Base-by-base conservation (phyloP, 1,140 invertebrate species). In the Drosophila punjabiensis region DNA sequence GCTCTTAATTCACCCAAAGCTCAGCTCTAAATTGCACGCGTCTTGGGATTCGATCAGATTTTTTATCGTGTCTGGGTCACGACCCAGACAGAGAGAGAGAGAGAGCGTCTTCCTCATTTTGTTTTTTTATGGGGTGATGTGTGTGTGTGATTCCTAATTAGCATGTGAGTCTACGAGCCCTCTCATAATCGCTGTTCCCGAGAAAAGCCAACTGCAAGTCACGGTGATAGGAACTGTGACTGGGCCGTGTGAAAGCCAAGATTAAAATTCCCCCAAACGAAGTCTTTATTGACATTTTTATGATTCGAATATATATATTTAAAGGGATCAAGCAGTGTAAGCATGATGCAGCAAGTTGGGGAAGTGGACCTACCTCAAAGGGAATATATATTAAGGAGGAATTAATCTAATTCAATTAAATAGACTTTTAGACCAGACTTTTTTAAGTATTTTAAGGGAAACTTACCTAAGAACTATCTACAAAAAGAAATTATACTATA, bases 1-100 rank as follows among this genome's bases (percentile, higher is more conserved):
- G 65, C 32, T 55, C 35, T 50, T 73, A 62, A 62, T 70, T 79
- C 24, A 45, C 43, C 68, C 11, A 32, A 63, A 70, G 65, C 52
- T 69, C 4, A 58, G 75, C 39, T 69, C 18, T 53, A 18, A 50
- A 45, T 67, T 30, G 52, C n/a, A 61, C 11, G 16, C 47, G 16
- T 62, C 53, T 74, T 73, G 50, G 50, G 30, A 52, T 73, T 61
- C 59, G 30, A 52, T 61, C 16, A 39, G 35, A 43, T 33, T 58
- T 32, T n/a, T 43, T 35, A 18, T 39, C 55, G 8, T 33, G 32
- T 20, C 24, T 41, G 32, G 28, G 30, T 73, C 33, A 18, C 3
- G 13, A 16, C n/a, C n/a, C 14, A 52, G 13, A 33, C 11, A 59
- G 30, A 63, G 7, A 52, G 37, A 39, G 8, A 43, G 20, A 35